Evolutionary conservation across 92 coral and sea anemone species (phyloP), one percentile per base, ranked within the genome.

Genomic region (Siderastrea radians): DNA sequence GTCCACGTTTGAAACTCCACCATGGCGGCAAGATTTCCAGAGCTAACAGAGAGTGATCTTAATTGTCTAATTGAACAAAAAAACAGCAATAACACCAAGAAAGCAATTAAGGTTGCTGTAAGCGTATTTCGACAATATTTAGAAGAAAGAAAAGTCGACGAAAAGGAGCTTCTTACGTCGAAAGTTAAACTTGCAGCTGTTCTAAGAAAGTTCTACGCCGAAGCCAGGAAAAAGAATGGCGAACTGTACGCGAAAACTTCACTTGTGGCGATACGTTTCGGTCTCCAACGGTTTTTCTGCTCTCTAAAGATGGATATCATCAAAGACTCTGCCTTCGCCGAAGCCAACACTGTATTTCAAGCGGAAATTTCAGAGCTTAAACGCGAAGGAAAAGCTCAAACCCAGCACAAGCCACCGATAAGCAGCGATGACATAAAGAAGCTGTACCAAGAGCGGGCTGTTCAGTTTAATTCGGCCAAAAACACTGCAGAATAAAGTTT

Each of bases 401-500:
- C 86, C 5, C 77, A 80, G 1, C 93, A 92, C 82, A 89, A 85
- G 81, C 88, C 90, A 66, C 74, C 91, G 15, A 89, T 92, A 50
- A 71, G 85, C 81, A 86, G 85, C 55, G 64, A 65, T 13, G 95
- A 89, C 88, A 75, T 77, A 51, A 68, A 74, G 67, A 92, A 84
- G 65, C 85, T 88, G 38, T 89, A 89, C 5, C 48, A 76, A 83
- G 38, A 65, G 87, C 43, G 96, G 90, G 16, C 73, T 84, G 58
- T 87, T 87, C 79, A 80, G 60, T 75, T 67, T 77, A 53, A 46
- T 55, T 45, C 63, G 65, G 14, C 96, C 92, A 15, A 89, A 77
- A 13, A 90, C 90, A 46, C 81, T 93, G 17, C 89, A 90, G 74
- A 90, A 93, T 86, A 90, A 90, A 64, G 88, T 93, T 48, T 88